Evolutionary conservation across 1,140 invertebrate species (phyloP).

Genomic region (Tyrophagus putrescentiae): DNA sequence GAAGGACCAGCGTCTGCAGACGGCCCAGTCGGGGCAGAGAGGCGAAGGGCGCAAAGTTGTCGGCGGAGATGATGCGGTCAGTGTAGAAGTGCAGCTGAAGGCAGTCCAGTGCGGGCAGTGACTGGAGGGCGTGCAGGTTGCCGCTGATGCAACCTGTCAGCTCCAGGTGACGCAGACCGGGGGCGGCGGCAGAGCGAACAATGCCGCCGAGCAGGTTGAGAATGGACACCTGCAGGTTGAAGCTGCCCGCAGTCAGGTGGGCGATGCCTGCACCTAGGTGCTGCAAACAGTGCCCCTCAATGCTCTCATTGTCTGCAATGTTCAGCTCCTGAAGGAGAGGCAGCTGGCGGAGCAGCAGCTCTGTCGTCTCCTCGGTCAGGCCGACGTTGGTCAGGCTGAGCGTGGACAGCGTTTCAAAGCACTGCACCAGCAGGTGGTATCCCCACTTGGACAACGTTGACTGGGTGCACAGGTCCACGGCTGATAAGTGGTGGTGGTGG

Average conservation of each 20-base stretch:
- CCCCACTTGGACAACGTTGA: not conserved
- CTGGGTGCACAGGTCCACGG: not conserved
- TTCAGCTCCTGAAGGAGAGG: not conserved
- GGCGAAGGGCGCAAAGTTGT: not conserved
- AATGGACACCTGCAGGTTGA: conserved; percentile 1
- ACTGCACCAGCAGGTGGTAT: not conserved
- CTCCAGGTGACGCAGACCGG: not conserved
- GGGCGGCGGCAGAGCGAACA: not conserved
- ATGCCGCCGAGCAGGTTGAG: not conserved
- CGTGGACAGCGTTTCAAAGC: not conserved
- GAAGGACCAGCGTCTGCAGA: not conserved
- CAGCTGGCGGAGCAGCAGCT: not conserved
- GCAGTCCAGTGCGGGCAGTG: not conserved
- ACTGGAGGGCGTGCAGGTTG: not conserved
- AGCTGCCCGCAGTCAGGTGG: not conserved
- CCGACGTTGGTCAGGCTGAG: not conserved
- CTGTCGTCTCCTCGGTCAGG: not conserved
- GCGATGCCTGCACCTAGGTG: not conserved
- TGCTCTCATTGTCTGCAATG: not conserved
- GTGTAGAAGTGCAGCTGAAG: conserved; percentile 2
- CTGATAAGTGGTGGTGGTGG: too few relatives aligned
- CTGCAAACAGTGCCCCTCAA: conserved; percentile 6
- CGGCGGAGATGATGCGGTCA: conserved; percentile 1
- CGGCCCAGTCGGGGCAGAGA: conserved; percentile 2
- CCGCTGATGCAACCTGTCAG: not conserved